A percentile compares a stretch with the other conserved stretches of the same genome.
phyloP scores from a whole-genome alignment of 2,888 invertebrate genomes.

The Pachymerium ferrugineum region DNA sequence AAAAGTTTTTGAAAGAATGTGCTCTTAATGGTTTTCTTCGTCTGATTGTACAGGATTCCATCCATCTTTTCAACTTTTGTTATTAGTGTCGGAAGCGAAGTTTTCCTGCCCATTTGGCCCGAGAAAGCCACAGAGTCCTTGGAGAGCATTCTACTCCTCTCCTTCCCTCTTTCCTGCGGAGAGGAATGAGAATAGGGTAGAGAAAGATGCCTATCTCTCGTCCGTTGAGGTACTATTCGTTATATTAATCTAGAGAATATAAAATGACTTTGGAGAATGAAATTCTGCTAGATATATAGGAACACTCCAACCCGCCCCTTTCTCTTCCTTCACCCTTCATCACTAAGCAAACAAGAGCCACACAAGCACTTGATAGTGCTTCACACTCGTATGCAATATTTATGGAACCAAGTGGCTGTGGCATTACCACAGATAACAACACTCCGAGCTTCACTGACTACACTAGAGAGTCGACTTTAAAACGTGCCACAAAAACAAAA shows the following conservation, averaged over 20 bases:
- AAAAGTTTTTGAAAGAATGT: background rate
- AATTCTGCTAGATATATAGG: constrained; percentile 23
- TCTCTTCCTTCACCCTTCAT: constrained; percentile 27
- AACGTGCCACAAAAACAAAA: constrained; percentile 1
- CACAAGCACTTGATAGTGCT: constrained; percentile 22
- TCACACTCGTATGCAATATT: constrained; percentile 25
- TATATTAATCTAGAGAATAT: constrained; percentile 27
- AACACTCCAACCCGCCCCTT: constrained; percentile 19
- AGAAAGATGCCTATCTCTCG: constrained; percentile 22
- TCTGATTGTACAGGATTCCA: constrained; percentile 15
- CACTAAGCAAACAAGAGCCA: constrained; percentile 23
- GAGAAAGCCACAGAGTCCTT: constrained; percentile 23
- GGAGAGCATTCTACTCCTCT: constrained; percentile 25
- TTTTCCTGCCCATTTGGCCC: constrained; percentile 27
- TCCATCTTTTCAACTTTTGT: constrained; percentile 24
- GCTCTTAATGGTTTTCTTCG: constrained; percentile 1
- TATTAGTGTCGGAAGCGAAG: constrained; percentile 25
- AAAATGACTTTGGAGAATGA: constrained; percentile 25
- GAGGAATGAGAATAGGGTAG: constrained; percentile 9
- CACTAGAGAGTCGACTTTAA: background rate
- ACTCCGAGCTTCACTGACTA: background rate
- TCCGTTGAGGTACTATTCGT: constrained; percentile 25
- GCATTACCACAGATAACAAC: constrained; percentile 27
- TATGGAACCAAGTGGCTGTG: constrained; percentile 27
- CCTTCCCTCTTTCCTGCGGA: background rate